A percentile compares a stretch with the other conserved stretches of the same genome.
Evolutionary conservation across 1,140 invertebrate species (phyloP).

Genomic region (Potamilus streckersoni): DNA sequence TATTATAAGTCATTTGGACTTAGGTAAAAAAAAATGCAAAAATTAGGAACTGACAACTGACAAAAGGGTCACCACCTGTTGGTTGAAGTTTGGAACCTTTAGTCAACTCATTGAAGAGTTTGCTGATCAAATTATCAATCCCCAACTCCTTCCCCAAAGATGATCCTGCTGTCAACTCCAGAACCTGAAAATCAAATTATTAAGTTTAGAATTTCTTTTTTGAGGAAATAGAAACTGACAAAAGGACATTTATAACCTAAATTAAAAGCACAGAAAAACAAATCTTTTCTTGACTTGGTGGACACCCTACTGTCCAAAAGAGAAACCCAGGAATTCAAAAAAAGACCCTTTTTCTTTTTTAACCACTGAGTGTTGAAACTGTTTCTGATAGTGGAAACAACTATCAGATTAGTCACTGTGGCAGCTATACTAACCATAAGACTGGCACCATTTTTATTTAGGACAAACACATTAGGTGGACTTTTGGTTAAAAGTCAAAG

Average conservation of each 20-base stretch:
- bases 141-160: conserved; percentile 51
- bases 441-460: no score
- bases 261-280: not conserved
- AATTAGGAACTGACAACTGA: not conserved
- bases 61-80: conserved; percentile 45
- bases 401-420: no score
- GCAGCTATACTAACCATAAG: no score
- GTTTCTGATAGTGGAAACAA: no score
- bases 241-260: not conserved
- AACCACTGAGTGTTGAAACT: no score
- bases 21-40: not conserved
- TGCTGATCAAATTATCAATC: conserved; percentile 53
- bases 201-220: not conserved
- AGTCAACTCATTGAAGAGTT: conserved; percentile 60
- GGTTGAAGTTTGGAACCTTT: conserved; percentile 52
- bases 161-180: conserved; percentile 54
- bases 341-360: not conserved
- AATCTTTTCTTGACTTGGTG: not conserved
- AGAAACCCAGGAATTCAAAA: not conserved
- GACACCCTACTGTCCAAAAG: not conserved
- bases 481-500: no score
- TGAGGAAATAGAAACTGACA: not conserved
- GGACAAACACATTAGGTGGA: no score
- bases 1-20: not conserved
- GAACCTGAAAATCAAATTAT: conserved; percentile 35